phyloP scores from a whole-genome alignment of 2,888 invertebrate genomes.

The Neocrepidodera transversa region DNA sequence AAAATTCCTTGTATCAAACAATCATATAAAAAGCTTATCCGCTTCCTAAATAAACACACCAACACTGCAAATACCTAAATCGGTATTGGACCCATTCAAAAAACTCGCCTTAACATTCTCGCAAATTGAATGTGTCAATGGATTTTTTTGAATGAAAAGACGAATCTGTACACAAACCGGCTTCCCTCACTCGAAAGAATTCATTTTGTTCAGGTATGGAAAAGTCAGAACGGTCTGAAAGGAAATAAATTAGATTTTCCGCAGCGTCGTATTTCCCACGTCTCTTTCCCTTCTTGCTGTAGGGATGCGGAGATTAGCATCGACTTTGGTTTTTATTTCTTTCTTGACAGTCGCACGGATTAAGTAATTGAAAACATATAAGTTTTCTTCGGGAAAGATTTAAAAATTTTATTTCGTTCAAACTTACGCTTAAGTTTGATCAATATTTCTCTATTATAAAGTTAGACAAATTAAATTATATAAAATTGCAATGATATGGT shows the following conservation, averaged over 20 bases:
- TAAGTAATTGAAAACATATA: constrained; percentile 16
- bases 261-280: constrained; percentile 22
- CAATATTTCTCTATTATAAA: too few relatives aligned
- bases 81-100: constrained; percentile 17
- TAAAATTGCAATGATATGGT: too few relatives aligned
- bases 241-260: constrained; percentile 51
- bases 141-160: constrained; percentile 52
- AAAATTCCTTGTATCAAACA: too few relatives aligned
- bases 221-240: constrained; percentile 43
- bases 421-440: too few relatives aligned
- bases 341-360: constrained; percentile 16
- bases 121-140: constrained; percentile 56
- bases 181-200: constrained; percentile 40
- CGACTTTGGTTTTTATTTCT: not conserved
- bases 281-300: constrained; percentile 14
- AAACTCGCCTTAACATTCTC: constrained; percentile 45
- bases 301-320: constrained; percentile 16
- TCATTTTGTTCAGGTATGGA: constrained; percentile 50
- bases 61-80: constrained; percentile 29
- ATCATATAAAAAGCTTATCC: constrained; percentile 2
- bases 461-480: too few relatives aligned
- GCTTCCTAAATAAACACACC: constrained; percentile 16
- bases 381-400: too few relatives aligned
- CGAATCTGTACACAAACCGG: constrained; percentile 51
- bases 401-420: too few relatives aligned